Base-by-base conservation (phyloP, 1,140 invertebrate genomes). In the Chrysomallon squamiferum region DNA sequence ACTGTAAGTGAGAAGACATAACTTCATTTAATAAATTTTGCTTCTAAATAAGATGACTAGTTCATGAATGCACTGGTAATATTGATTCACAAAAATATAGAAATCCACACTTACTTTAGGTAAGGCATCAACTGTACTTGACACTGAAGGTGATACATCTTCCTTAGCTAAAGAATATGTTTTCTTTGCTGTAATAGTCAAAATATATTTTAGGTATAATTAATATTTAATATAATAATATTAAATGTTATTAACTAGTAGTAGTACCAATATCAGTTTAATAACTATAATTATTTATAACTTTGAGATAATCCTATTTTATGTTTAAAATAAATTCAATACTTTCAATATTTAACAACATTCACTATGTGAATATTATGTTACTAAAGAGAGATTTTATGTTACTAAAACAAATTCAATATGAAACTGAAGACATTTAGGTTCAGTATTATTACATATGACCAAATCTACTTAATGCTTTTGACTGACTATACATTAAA, bases 131-230 rank as follows among this genome's bases (percentile, higher is more conserved):
- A 29, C 41, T 33, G 65, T 35, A 38, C 45, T 35, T 47, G 32
- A 18, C 45, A 35, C 29, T 9, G 56, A 52, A 25, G 96, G 86
- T 2, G 64, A 43, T 45, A 45, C 56, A n/a, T 65, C 62, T 61
- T 49, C 18, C 91, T 66, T 68, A 33, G 66, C 57, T 32, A 74
- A 61, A 35, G 66, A 63, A 49, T 74, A 74, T n/a, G 66, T 74
- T 43, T 74, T 74, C 49, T 72, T 74, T 18, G 56, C 72, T 74
- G 65, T 7, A 68, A 54, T 33, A 38, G 22, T 61, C 2, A 61
- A 32, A 15, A 47, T 50, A 43, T 15, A 9, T 63, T 33, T 54
- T 43, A 62, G 9, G 15, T 5, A 22, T 30, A 60, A 18, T 4
- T 33, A 33, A 59, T 20, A 29, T 2, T 33, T 32, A 3, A 3